Conservation (phyloP, 2,888 invertebrate genomes). For the Chloromyia formosa region DNA sequence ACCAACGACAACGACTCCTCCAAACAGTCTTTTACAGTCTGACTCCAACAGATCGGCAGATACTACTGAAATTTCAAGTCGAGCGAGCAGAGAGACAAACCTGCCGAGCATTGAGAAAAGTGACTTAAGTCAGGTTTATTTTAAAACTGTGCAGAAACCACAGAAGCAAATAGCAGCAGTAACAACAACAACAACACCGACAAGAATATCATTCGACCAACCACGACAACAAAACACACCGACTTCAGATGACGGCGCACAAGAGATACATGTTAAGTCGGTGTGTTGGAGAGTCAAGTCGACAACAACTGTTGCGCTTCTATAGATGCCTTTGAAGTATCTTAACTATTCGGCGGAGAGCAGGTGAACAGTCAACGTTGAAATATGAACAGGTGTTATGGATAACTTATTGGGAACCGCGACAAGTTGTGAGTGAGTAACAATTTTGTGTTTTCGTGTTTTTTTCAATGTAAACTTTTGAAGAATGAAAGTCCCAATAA, state of each 20-base stretch:
- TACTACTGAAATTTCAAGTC: conserved; percentile 43
- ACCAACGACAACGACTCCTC: not conserved
- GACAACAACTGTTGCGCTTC: not conserved
- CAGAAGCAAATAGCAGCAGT: conserved; percentile 4
- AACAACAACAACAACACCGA: conserved; percentile 19
- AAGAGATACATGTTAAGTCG: conserved; percentile 15
- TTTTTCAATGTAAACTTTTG: too few species aligned
- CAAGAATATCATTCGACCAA: not conserved
- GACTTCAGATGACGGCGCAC: conserved; percentile 39
- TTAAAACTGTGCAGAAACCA: conserved; percentile 48
- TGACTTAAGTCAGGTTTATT: conserved; percentile 50
- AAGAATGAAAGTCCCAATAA: too few species aligned
- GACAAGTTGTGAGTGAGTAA: too few species aligned
- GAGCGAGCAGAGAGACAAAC: conserved; percentile 39
- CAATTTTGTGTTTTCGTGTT: too few species aligned
- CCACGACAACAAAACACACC: not conserved
- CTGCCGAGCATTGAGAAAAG: conserved; percentile 46
- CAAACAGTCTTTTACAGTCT: conserved; percentile 39
- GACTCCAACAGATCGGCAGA: conserved; percentile 46
- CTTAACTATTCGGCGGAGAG: conserved; percentile 7
- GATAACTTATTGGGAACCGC: not conserved
- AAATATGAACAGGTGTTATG: conserved; percentile 1
- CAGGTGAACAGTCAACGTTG: conserved; percentile 21
- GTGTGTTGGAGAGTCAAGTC: conserved; percentile 29
- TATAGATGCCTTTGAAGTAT: not conserved